A percentile compares a stretch with the other conserved stretches of the same genome.
Evolutionary conservation across 2,113 vertebrate species (phyloP).

Genomic region (Nothoprocta pentlandii): DNA sequence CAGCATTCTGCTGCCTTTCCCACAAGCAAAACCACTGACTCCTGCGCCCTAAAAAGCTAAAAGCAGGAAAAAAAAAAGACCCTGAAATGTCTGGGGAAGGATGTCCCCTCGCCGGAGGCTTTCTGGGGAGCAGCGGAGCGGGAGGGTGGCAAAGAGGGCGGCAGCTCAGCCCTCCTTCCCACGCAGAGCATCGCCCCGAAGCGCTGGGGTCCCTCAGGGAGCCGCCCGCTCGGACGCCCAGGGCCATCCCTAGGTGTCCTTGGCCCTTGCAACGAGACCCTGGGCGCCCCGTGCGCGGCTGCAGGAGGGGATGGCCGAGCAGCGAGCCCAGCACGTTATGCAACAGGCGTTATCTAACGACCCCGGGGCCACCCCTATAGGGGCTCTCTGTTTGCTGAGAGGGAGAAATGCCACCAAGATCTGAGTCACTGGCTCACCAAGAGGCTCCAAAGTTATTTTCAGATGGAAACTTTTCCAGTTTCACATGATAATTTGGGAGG

Average conservation of each 20-base stretch:
- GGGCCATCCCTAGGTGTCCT: constrained; percentile 15
- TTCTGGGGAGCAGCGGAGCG: not conserved
- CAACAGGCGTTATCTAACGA: constrained; percentile 62
- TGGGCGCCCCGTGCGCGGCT: not conserved
- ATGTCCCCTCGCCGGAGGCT: not conserved
- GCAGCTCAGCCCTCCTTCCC: not conserved
- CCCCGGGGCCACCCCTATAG: constrained; percentile 57
- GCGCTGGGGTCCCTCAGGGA: not conserved
- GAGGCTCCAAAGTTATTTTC: constrained; percentile 43
- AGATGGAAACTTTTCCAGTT: constrained; percentile 73
- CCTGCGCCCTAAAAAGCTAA: not conserved
- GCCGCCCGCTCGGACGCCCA: not conserved
- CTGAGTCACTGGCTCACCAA: constrained; percentile 57
- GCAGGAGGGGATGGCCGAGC: constrained; percentile 13
- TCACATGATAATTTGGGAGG: constrained; percentile 60
- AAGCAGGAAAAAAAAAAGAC: not conserved
- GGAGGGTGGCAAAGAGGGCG: not conserved
- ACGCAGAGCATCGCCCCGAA: not conserved
- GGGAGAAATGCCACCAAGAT: constrained; percentile 49
- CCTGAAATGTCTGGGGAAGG: not conserved
- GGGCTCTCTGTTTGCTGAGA: constrained; percentile 60
- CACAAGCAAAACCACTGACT: not conserved
- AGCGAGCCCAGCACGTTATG: constrained; percentile 33
- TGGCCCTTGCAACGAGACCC: not conserved
- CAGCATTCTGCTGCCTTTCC: not conserved